Conservation (phyloP, 2,888 invertebrate species). For the Leptothorax acervorum region DNA sequence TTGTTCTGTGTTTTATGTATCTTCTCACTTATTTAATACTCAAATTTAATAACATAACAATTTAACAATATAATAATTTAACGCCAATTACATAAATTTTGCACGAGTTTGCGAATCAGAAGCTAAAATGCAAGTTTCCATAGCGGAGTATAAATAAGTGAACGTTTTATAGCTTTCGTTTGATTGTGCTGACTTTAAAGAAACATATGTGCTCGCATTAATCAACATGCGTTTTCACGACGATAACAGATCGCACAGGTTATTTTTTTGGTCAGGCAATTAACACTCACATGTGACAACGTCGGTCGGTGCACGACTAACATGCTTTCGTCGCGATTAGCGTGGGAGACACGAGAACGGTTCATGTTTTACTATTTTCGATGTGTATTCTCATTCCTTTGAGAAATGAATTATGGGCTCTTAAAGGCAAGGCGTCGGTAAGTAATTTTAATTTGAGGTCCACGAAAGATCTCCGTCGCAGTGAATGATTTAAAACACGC, state of each 20-base stretch:
- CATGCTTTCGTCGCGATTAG: conserved; percentile 60
- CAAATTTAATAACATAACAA: background rate
- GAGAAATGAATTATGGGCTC: conserved; percentile 79
- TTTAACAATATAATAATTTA: background rate
- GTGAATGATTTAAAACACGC: conserved; percentile 64
- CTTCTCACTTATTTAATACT: background rate
- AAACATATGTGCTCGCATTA: conserved; percentile 39
- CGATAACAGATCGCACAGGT: conserved; percentile 42
- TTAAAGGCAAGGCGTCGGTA: conserved; percentile 53
- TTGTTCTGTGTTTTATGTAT: background rate
- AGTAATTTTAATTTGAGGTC: conserved; percentile 73
- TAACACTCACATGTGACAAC: conserved; percentile 45
- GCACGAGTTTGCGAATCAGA: background rate
- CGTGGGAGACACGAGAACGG: conserved; percentile 28
- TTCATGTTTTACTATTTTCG: conserved; percentile 37
- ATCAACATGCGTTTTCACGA: conserved; percentile 37
- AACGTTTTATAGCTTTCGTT: background rate
- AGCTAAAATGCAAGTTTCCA: background rate
- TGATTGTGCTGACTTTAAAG: background rate
- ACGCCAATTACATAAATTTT: background rate
- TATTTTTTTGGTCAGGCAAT: conserved; percentile 48
- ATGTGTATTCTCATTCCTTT: conserved; percentile 74
- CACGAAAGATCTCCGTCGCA: conserved; percentile 48
- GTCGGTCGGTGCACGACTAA: conserved; percentile 16
- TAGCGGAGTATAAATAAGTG: background rate